Conservation (phyloP, 2,113 vertebrate genomes). For the Tragelaphus strepsiceros region DNA sequence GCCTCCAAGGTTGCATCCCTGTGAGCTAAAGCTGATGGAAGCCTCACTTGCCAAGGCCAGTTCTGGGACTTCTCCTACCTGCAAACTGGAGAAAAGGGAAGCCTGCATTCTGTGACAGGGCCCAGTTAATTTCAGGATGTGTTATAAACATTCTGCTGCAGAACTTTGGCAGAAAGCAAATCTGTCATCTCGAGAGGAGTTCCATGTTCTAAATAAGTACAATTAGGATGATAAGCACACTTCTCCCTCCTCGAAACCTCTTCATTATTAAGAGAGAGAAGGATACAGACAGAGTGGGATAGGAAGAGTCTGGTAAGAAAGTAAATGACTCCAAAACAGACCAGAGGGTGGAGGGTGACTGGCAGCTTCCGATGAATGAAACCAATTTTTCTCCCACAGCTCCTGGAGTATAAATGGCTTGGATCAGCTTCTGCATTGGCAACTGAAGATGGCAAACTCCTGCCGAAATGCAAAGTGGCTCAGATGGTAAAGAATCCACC, state of each 20-base stretch:
- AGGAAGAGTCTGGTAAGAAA: neutral
- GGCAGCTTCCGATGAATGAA: neutral
- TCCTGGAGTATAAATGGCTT: neutral
- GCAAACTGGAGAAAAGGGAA: neutral
- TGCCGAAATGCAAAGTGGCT: neutral
- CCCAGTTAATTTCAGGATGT: constrained; percentile 23
- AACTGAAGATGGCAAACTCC: neutral
- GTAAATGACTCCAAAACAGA: neutral
- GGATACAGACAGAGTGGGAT: neutral
- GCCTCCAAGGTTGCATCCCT: neutral
- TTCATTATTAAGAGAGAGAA: neutral
- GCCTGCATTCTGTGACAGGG: neutral
- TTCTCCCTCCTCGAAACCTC: neutral
- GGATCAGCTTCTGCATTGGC: neutral
- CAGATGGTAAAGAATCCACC: neutral
- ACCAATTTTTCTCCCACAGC: neutral
- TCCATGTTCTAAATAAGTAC: neutral
- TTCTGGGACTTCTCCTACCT: neutral
- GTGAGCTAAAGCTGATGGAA: neutral
- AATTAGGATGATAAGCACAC: constrained; percentile 26
- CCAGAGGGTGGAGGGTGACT: neutral
- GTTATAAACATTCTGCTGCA: neutral
- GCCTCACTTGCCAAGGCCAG: neutral
- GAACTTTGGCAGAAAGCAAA: neutral
- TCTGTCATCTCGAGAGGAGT: neutral